Base-by-base conservation (phyloP, 1,140 invertebrate genomes). In the Cylas formicarius region DNA sequence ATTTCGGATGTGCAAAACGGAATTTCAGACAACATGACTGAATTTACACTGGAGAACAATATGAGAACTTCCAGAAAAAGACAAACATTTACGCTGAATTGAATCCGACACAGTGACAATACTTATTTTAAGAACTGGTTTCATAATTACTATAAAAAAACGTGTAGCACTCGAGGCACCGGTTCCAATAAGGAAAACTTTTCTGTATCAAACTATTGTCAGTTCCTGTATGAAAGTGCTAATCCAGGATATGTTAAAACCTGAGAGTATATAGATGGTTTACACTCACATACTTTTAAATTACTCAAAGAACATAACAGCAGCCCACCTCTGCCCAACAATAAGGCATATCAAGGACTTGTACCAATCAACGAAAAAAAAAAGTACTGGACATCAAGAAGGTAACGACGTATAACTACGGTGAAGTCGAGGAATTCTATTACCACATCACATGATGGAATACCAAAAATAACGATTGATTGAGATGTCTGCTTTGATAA, bases 1-100 rank as follows among this genome's bases (percentile, higher is more conserved):
- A 61, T 33, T 65, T 66, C 55, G 56, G 52, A 4, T 33, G 24
- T 13, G 47, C 58, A 27, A 61, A 66, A 35, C 51, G 44, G 28
- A 8, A 44, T 9, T 21, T 55, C 19, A 39, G 48, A 22, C 48
- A 53, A 37, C 16, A 44, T 37, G 44, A 57, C 45, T 13, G 55
- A 39, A 50, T 61, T 19, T 57, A 50, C 33, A 26, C 46, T 17
- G 46, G 47, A 29, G 37, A 51, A 18, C 43, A 55, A 34, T 57
- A 53, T 35, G 44, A 56, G 31, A 33, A 40, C 2, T 31, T 44
- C 41, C 29, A 42, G 53, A 31, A 56, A 39, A 43, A 44, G 24
- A 38, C 22, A 44, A 50, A 29, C 36, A 8, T 57, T 55, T 45
- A 32, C 52, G 39, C 33, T 54, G 29, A 46, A 52, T 22, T 18